These are phyloP conservation scores for Bombyx huttoni DNA, from an alignment of 2,888 invertebrate species.

Conservation along the genomic window DNA sequence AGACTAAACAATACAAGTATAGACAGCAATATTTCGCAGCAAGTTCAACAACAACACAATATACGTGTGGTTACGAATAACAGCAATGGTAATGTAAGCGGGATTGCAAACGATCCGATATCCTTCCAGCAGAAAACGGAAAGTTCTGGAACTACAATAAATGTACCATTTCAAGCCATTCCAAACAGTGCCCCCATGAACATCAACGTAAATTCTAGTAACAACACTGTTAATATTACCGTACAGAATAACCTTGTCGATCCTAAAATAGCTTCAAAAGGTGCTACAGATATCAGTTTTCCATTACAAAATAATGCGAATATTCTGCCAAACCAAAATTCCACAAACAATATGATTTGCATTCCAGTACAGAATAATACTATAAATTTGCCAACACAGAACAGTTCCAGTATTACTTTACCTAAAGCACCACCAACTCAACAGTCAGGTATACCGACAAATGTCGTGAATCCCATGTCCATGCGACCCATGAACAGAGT, in stretches of 20 bases:
- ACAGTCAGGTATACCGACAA: constrained; percentile 76
- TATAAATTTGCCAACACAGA: constrained; percentile 62
- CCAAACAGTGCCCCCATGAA: constrained; percentile 68
- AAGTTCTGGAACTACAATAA: constrained; percentile 57
- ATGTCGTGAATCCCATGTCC: constrained; percentile 79
- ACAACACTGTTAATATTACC: constrained; percentile 63
- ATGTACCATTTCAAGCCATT: constrained; percentile 65
- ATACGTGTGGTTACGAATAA: constrained; percentile 62
- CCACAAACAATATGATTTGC: constrained; percentile 51
- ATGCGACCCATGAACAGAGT: constrained; percentile 84
- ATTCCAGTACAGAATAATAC: constrained; percentile 59
- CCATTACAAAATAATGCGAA: constrained; percentile 48
- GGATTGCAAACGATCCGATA: constrained; percentile 42
- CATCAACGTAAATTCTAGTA: constrained; percentile 64
- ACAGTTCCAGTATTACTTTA: constrained; percentile 71
- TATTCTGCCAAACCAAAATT: constrained; percentile 44
- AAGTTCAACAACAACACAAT: constrained; percentile 59
- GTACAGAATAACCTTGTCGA: constrained; percentile 65
- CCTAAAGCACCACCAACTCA: constrained; percentile 75
- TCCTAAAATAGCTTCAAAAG: constrained; percentile 61
- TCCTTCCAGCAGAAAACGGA: constrained; percentile 58
- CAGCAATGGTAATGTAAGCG: constrained; percentile 37
- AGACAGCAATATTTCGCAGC: constrained; percentile 50
- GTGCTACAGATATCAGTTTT: constrained; percentile 51
- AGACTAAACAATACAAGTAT: constrained; percentile 44